phyloP scores from a whole-genome alignment of 2,888 invertebrate genomes.

The Sminthurinus aureus region DNA sequence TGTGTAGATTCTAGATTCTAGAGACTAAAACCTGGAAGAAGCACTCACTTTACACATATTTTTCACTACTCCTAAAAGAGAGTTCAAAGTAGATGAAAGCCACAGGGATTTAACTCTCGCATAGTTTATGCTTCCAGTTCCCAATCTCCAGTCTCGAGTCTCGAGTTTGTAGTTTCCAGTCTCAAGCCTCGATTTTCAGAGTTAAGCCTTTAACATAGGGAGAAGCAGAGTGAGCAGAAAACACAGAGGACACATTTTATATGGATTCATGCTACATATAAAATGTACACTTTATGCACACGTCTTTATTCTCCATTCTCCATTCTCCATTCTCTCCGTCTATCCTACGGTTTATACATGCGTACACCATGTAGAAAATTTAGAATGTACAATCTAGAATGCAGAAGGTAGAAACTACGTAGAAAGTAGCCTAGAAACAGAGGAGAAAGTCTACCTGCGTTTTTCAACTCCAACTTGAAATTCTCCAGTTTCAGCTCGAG shows the following conservation, averaged over 20 bases:
- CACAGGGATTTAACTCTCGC: conserved; percentile 7
- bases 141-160: no score
- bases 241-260: no score
- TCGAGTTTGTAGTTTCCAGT: no score
- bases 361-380: background rate
- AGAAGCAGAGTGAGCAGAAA: no score
- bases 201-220: background rate
- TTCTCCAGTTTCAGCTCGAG: background rate
- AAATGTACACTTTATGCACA: no score
- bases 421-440: background rate
- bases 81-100: conserved; percentile 18
- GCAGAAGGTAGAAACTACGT: background rate
- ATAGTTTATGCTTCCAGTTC: background rate
- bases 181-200: background rate
- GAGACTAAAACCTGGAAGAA: no score
- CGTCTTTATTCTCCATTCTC: no score
- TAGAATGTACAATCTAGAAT: no score
- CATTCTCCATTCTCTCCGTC: no score
- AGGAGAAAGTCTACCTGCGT: background rate
- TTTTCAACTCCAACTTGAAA: background rate
- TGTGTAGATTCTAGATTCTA: no score
- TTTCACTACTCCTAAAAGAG: background rate
- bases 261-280: no score
- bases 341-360: background rate
- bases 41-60: no score